Evolutionary conservation across 2,797 vertebrate species (phyloP).

Genomic region (Channallabes apus): DNA sequence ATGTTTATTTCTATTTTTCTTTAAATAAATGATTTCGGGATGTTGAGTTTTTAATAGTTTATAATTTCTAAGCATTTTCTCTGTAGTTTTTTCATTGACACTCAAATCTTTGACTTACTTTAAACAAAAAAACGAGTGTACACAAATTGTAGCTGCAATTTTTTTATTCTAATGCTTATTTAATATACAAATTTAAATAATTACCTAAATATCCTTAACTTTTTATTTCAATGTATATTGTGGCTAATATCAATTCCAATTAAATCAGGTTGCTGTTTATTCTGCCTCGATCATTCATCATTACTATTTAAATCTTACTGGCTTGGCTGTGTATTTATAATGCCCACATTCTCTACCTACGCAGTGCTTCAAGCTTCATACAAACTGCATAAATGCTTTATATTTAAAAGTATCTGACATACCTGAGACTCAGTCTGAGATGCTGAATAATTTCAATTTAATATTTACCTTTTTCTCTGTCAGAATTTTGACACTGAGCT

Average conservation of each 20-base stretch:
- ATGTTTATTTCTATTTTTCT: not conserved
- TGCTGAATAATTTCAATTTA: conserved; percentile 31
- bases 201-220: no score
- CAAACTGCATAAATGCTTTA: not conserved
- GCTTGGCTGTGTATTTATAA: not conserved
- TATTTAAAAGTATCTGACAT: conserved; percentile 32
- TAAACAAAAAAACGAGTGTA: no score
- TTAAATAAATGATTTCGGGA: not conserved
- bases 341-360: not conserved
- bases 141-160: no score
- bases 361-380: conserved; percentile 1
- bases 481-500: not conserved
- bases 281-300: not conserved
- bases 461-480: not conserved
- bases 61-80: not conserved
- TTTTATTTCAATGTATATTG: not conserved
- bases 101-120: not conserved
- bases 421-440: conserved; percentile 52
- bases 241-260: not conserved
- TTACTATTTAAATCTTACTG: not conserved
- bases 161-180: no score
- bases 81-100: not conserved
- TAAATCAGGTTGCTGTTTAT: not conserved
- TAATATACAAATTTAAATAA: no score
- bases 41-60: not conserved